Conservation (phyloP, 2,888 invertebrate species). For the Eristalis tenax region DNA sequence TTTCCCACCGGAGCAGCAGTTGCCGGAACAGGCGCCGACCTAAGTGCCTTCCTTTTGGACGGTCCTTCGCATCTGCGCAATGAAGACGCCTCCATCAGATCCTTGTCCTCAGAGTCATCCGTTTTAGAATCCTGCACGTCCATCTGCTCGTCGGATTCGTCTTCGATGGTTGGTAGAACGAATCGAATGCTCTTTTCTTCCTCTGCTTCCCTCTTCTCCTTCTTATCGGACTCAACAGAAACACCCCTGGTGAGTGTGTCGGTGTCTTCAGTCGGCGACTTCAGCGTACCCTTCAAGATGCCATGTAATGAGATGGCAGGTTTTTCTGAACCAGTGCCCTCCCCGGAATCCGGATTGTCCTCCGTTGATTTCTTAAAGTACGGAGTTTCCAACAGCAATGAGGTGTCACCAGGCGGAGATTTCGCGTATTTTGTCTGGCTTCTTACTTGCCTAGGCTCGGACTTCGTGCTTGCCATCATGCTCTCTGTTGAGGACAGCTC, state of each 20-base stretch:
- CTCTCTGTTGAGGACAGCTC: constrained; percentile 29
- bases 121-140: background rate
- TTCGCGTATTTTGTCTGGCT: constrained; percentile 10
- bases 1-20: background rate
- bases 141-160: constrained; percentile 35
- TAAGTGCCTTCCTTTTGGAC: constrained; percentile 34
- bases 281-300: constrained; percentile 55
- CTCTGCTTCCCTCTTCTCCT: constrained; percentile 51
- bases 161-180: constrained; percentile 65
- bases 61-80: constrained; percentile 21
- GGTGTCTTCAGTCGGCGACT: constrained; percentile 12
- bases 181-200: constrained; percentile 74
- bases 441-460: background rate
- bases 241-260: background rate
- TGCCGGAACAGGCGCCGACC: constrained; percentile 15
- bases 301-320: constrained; percentile 67
- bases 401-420: constrained; percentile 3
- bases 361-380: constrained; percentile 62
- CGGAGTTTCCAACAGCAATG: constrained; percentile 44
- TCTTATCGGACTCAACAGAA: constrained; percentile 28
- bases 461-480: constrained; percentile 35
- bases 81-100: constrained; percentile 18
- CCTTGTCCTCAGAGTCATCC: constrained; percentile 14
- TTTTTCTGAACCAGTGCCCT: constrained; percentile 11
- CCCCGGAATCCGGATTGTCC: background rate